These are phyloP conservation scores for Drosophila malerkotliana DNA, from an alignment of 1,140 invertebrate genomes.

Conservation along the genomic window DNA sequence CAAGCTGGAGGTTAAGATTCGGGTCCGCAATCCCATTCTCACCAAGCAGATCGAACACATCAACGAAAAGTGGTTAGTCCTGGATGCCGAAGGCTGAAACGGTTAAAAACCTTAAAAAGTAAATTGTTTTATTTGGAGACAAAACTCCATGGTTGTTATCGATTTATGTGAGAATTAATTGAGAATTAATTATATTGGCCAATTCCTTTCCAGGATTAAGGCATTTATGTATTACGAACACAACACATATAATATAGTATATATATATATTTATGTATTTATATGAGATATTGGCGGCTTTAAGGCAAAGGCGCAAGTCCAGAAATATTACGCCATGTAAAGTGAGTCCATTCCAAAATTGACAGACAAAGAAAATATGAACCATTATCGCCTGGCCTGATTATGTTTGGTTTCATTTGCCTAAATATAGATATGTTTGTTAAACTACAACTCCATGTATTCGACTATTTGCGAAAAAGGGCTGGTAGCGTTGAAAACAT, in stretches of 20 bases:
- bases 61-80: constrained; percentile 96
- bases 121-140: constrained; percentile 20
- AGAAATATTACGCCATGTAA: constrained; percentile 56
- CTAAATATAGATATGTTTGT: constrained; percentile 45
- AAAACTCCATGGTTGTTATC: neutral
- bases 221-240: constrained; percentile 56
- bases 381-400: constrained; percentile 62
- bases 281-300: constrained; percentile 60
- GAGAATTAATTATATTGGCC: constrained; percentile 34
- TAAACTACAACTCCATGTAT: constrained; percentile 75
- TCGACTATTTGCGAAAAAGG: constrained; percentile 73
- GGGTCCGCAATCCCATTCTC: constrained; percentile 95
- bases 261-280: constrained; percentile 53
- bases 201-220: constrained; percentile 17
- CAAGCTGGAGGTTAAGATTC: constrained; percentile 95
- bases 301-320: constrained; percentile 54
- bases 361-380: constrained; percentile 31
- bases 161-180: constrained; percentile 1
- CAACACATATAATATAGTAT: constrained; percentile 60
- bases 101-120: constrained; percentile 9
- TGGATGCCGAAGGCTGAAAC: constrained; percentile 85
- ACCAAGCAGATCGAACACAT: constrained; percentile 95
- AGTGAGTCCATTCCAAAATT: constrained; percentile 64
- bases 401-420: constrained; percentile 60
- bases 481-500: constrained; percentile 71